phyloP scores from a whole-genome alignment of 2,797 vertebrate genomes.

The Delichon dasypus region DNA sequence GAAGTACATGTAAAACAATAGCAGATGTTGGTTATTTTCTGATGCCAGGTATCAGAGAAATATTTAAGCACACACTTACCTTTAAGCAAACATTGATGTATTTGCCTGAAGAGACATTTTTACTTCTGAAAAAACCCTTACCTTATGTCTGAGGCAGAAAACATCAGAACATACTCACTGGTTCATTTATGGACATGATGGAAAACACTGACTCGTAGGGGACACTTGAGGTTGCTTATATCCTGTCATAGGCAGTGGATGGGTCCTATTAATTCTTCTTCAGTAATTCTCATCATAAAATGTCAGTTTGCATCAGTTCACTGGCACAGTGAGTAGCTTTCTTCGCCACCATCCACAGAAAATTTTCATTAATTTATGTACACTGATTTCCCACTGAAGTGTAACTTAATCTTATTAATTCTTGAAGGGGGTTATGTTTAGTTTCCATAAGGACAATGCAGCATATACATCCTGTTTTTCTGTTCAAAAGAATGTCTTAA shows the following conservation, averaged over 20 bases:
- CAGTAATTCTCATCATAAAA: conserved; percentile 27
- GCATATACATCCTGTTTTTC: not conserved
- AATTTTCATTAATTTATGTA: conserved; percentile 68
- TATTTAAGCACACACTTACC: not conserved
- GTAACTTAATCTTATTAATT: conserved; percentile 69
- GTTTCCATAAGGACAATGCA: conserved; percentile 8
- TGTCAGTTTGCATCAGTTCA: conserved; percentile 42
- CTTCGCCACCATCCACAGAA: conserved; percentile 10
- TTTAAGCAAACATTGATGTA: not conserved
- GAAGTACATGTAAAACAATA: not conserved
- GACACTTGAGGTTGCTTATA: not conserved
- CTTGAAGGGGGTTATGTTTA: conserved; percentile 30
- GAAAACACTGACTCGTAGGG: not conserved
- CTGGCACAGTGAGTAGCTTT: conserved; percentile 30
- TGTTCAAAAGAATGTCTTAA: not conserved
- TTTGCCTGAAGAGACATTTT: not conserved
- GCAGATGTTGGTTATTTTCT: not conserved
- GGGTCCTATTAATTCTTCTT: conserved; percentile 18
- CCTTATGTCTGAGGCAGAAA: not conserved
- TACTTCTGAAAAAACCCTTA: not conserved
- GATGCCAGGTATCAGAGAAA: not conserved
- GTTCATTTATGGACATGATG: not conserved
- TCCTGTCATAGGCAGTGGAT: not conserved
- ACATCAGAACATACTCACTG: not conserved
- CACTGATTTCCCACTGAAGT: conserved; percentile 58